phyloP scores from a whole-genome alignment of 2,797 vertebrate species.

The Euthynnus affinis region DNA sequence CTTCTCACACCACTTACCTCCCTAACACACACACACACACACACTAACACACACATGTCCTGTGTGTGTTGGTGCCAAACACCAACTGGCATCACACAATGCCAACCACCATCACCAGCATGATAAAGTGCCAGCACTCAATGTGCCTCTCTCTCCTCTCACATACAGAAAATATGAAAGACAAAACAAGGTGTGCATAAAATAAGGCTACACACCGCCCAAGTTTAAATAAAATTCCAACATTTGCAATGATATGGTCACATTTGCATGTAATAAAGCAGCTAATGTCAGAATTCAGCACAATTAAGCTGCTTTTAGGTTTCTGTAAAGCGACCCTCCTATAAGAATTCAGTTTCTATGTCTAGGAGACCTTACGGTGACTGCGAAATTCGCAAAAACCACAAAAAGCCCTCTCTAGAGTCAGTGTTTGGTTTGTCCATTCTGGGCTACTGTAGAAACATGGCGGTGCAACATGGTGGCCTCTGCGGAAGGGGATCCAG shows the following conservation, averaged over 20 bases:
- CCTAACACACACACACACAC: constrained; percentile 31
- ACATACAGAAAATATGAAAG: not conserved
- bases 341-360: not conserved
- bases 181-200: not conserved
- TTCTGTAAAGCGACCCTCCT: not conserved
- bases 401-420: no score
- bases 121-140: constrained; percentile 61
- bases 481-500: no score
- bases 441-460: no score
- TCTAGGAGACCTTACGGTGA: no score
- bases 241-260: not conserved
- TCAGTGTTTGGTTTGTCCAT: no score
- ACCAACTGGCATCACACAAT: constrained; percentile 59
- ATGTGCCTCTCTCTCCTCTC: constrained; percentile 35
- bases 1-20: constrained; percentile 51
- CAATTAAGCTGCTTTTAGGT: no score
- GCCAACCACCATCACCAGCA: constrained; percentile 65
- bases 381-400: no score
- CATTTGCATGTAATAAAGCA: not conserved
- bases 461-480: no score
- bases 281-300: not conserved
- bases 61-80: constrained; percentile 62
- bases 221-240: constrained; percentile 9
- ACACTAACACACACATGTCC: constrained; percentile 56
- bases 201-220: not conserved